Conservation (phyloP, 2,797 vertebrate species). For the Zalophus californianus region DNA sequence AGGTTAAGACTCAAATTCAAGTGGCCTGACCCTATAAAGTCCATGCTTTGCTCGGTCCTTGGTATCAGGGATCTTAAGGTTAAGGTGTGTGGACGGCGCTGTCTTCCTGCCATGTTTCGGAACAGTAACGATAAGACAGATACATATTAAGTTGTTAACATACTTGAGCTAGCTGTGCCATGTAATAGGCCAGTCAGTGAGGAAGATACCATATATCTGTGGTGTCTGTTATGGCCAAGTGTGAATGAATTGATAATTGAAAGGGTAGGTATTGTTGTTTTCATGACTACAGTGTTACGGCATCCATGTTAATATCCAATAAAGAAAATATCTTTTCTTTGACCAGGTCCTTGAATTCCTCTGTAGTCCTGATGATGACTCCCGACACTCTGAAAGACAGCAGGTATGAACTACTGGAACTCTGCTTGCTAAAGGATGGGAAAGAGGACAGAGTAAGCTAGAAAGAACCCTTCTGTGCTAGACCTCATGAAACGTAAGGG, state of each 20-base stretch:
- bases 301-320: not conserved
- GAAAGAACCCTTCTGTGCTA: not conserved
- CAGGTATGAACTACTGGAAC: constrained; percentile 90
- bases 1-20: constrained; percentile 42
- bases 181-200: not conserved
- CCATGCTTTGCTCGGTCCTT: not conserved
- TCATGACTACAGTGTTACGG: not conserved
- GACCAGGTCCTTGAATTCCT: constrained; percentile 97
- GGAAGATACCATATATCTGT: not conserved
- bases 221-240: not conserved
- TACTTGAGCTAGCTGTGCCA: not conserved
- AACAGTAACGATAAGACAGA: not conserved
- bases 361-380: constrained; percentile 97
- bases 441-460: not conserved
- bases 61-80: not conserved
- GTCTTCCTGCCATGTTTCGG: not conserved
- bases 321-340: constrained; percentile 57
- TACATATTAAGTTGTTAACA: not conserved
- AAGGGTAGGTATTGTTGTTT: not conserved
- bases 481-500: not conserved
- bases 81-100: not conserved
- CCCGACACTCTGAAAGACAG: constrained; percentile 96
- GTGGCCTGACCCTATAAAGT: not conserved
- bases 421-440: not conserved
- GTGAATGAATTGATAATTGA: not conserved